phyloP scores from a whole-genome alignment of 2,888 invertebrate genomes.

The Morpho achilles region DNA sequence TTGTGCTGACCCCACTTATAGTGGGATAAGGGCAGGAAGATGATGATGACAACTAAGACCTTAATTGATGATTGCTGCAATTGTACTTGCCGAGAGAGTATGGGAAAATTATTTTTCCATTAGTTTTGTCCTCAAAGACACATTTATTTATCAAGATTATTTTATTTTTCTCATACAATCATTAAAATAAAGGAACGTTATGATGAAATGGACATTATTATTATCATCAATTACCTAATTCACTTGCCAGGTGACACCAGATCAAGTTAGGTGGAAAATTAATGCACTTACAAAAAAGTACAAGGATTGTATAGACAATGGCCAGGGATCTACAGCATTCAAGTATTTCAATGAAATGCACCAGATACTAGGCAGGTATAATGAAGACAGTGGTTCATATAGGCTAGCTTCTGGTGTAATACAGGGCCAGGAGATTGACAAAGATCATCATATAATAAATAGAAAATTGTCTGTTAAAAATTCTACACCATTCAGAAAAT shows the following conservation, averaged over 20 bases:
- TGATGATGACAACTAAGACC: too few species aligned
- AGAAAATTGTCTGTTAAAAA: slow-evolving; percentile 39
- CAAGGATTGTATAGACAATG: slow-evolving; percentile 56
- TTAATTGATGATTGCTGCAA: too few species aligned
- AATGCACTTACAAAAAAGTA: slow-evolving; percentile 62
- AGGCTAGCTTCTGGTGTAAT: slow-evolving; percentile 51
- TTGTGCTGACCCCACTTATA: too few species aligned
- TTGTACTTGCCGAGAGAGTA: too few species aligned
- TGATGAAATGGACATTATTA: too few species aligned
- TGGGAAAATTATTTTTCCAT: too few species aligned
- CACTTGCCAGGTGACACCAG: slow-evolving; percentile 47
- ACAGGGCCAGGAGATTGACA: slow-evolving; percentile 31
- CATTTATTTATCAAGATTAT: too few species aligned
- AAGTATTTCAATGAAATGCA: slow-evolving; percentile 65
- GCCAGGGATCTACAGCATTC: slow-evolving; percentile 45
- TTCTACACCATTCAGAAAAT: slow-evolving; percentile 47
- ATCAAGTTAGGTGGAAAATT: slow-evolving; percentile 61
- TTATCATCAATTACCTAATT: too few species aligned
- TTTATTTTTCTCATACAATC: too few species aligned
- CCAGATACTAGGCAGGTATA: slow-evolving; percentile 51
- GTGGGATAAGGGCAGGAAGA: too few species aligned
- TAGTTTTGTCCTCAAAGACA: too few species aligned
- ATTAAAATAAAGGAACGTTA: too few species aligned
- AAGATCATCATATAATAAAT: slow-evolving; percentile 34
- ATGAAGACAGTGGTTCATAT: slow-evolving; percentile 45